Percentiles rank a stretch among this genome's conserved stretches.
phyloP scores from a whole-genome alignment of 2,888 invertebrate species.

The Tetragnatha montana region DNA sequence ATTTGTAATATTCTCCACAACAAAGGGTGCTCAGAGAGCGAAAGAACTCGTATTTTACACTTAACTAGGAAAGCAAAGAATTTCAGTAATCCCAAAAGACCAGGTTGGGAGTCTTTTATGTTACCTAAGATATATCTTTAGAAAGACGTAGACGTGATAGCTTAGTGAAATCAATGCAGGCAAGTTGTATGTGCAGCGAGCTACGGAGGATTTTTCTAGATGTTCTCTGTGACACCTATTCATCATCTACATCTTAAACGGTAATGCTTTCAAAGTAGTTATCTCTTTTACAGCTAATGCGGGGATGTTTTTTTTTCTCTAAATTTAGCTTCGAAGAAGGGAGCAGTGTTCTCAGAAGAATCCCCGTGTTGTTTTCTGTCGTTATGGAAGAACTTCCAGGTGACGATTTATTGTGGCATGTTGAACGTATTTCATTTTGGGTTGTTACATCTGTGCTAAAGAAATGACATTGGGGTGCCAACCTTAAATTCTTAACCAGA shows the following conservation, averaged over 20 bases:
- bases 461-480: neutral
- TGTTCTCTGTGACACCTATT: neutral
- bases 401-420: neutral
- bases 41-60: neutral
- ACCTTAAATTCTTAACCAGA: too few relatives aligned
- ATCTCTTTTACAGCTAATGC: conserved; percentile 1
- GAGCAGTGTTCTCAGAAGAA: neutral
- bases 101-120: neutral
- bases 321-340: neutral
- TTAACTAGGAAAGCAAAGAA: neutral
- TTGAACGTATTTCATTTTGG: neutral
- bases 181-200: neutral
- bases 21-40: neutral
- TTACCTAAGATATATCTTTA: neutral
- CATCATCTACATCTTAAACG: neutral
- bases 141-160: neutral
- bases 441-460: neutral
- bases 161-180: neutral
- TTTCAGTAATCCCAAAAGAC: neutral
- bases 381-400: neutral
- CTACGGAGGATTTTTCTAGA: neutral
- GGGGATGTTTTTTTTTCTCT: neutral
- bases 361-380: neutral
- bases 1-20: neutral
- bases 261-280: neutral